Conservation (phyloP, 2,888 invertebrate species). For the Lasioglossum figueresi region DNA sequence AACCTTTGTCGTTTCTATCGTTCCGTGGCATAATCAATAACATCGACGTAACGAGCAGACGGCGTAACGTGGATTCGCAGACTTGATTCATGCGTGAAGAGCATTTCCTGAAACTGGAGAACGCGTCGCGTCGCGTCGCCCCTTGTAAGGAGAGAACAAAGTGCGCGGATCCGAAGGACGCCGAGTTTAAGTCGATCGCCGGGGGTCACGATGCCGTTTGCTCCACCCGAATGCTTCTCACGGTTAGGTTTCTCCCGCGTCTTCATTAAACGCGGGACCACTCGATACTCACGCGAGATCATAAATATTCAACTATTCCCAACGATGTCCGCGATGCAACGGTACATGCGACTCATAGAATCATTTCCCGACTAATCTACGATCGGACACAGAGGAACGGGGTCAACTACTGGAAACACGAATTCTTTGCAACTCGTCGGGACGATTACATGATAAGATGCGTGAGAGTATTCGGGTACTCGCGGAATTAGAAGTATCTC, state of each 20-base stretch:
- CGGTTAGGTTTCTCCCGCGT: constrained; percentile 24
- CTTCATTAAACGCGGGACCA: constrained; percentile 20
- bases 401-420: neutral
- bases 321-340: constrained; percentile 27
- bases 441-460: neutral
- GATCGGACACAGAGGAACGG: constrained; percentile 12
- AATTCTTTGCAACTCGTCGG: neutral
- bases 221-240: constrained; percentile 35
- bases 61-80: neutral
- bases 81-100: constrained; percentile 34
- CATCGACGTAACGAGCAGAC: constrained; percentile 24
- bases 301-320: constrained; percentile 33
- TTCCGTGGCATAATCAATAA: constrained; percentile 43
- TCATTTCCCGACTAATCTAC: constrained; percentile 17
- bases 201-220: constrained; percentile 53
- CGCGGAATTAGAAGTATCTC: neutral
- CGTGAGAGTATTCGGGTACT: neutral
- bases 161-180: constrained; percentile 51
- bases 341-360: constrained; percentile 44
- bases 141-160: constrained; percentile 53
- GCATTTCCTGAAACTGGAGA: constrained; percentile 59
- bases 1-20: neutral
- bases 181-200: constrained; percentile 57
- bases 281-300: constrained; percentile 19
- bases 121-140: constrained; percentile 9